Evolutionary conservation across 2,888 invertebrate genomes (phyloP), one percentile per base, ranked within the genome.

Genomic region (Tipula helvola): DNA sequence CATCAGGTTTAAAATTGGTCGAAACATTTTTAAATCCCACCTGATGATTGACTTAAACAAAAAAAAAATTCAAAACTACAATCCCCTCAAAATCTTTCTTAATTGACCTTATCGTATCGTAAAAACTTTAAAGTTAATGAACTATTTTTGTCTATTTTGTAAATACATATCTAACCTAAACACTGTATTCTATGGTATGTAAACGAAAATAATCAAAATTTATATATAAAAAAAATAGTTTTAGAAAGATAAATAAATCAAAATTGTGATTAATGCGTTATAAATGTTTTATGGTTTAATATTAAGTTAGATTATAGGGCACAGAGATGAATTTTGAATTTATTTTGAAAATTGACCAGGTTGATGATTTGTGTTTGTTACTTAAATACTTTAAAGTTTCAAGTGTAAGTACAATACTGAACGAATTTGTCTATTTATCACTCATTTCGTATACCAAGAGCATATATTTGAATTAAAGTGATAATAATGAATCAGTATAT

Each of bases 241-340:
- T 71, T 71, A 28, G 28, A 71, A 71, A 71, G 71, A 71, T 71
- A 71, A 71, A 71, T 71, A 71, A 71, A 71, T 71, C 71, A 71
- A 71, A 71, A 71, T 71, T 71, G 71, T 71, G 71, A 71, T 71
- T 71, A 71, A 71, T 71, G 71, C 71, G 71, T 71, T 71, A 71
- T 71, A 71, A 71, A 71, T 71, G 71, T 71, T 28, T 71, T 71
- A 71, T 71, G 28, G 71, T 71, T 71, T 12, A 71, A 71, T 71
- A 71, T 71, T 28, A 71, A 71, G 10, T 71, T 28, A 28, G 71
- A 71, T 71, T 71, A 71, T 28, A 71, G 71, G 71, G 71, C 71
- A 28, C 28, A 71, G 71, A 71, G 71, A 71, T 71, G 71, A 71
- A 71, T 71, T 71, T 71, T 28, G 47, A 44, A 7, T 39, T 39